Percentiles rank a stretch among this genome's conserved stretches.
These are phyloP conservation scores for Anastrepha ludens DNA, from an alignment of 1,140 invertebrate species.

Conservation along the genomic window DNA sequence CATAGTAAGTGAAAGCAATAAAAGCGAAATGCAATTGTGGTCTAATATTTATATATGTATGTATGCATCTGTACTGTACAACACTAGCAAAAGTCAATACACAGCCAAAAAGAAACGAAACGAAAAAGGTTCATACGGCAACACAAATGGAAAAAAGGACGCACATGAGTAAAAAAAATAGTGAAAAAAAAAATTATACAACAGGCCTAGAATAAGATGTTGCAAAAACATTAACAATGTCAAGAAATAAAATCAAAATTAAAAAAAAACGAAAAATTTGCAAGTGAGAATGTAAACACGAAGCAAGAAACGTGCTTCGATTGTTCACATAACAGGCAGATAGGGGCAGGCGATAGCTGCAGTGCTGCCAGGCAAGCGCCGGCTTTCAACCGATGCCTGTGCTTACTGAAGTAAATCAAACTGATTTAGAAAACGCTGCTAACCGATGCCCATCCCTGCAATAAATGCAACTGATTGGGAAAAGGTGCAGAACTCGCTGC, in stretches of 20 bases:
- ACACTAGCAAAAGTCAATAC: background rate
- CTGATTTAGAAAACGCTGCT: too few relatives aligned
- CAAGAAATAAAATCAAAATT: background rate
- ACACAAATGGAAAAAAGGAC: background rate
- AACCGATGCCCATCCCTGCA: too few relatives aligned
- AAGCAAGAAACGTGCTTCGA: conserved; percentile 19
- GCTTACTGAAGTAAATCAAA: too few relatives aligned
- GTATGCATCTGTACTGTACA: background rate
- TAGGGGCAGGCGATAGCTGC: background rate
- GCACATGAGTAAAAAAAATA: background rate
- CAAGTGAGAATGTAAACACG: background rate
- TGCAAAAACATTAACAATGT: background rate
- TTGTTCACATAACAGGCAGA: background rate
- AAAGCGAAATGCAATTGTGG: background rate
- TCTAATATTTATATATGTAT: too few relatives aligned
- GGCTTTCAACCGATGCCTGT: background rate
- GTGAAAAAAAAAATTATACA: background rate
- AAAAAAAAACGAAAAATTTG: background rate
- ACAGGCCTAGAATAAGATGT: background rate
- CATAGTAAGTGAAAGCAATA: conserved; percentile 12
- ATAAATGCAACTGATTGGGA: too few relatives aligned
- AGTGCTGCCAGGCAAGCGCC: background rate
- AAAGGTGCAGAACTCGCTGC: too few relatives aligned
- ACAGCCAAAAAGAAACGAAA: background rate
- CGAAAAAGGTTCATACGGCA: background rate